Conservation (phyloP, 53 echinoderm and acorn worm genomes). For the Holothuria leucospilota region DNA sequence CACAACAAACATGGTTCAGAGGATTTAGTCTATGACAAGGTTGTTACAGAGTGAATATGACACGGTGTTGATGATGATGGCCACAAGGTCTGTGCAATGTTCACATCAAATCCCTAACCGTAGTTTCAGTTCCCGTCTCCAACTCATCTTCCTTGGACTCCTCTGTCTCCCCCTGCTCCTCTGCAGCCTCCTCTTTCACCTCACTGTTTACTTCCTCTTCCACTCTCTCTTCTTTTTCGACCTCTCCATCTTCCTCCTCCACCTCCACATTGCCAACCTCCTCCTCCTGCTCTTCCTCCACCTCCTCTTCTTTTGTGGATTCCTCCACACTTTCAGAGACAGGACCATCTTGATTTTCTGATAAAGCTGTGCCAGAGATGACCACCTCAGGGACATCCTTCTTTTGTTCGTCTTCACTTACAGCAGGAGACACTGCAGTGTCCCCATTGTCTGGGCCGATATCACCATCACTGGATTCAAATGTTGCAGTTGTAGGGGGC, state of each 20-base stretch:
- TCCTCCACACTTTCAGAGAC: no score
- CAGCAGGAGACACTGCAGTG: no score
- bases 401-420: slow-evolving; percentile 11
- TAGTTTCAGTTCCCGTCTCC: not conserved
- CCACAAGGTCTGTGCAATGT: not conserved
- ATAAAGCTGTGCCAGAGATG: not conserved
- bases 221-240: no score
- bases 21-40: no score
- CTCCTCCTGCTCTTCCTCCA: no score
- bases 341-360: slow-evolving; percentile 2
- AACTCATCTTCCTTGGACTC: not conserved
- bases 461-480: no score
- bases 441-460: no score
- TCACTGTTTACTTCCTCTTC: not conserved
- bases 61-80: no score
- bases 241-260: not conserved
- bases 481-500: no score
- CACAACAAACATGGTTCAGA: no score
- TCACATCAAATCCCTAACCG: slow-evolving; percentile 7
- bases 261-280: not conserved
- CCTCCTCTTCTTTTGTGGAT: no score
- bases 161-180: not conserved
- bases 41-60: no score
- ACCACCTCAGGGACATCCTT: slow-evolving; percentile 16
- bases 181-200: not conserved